Conservation (phyloP, 1,140 invertebrate species). For the Colletes gigas region DNA sequence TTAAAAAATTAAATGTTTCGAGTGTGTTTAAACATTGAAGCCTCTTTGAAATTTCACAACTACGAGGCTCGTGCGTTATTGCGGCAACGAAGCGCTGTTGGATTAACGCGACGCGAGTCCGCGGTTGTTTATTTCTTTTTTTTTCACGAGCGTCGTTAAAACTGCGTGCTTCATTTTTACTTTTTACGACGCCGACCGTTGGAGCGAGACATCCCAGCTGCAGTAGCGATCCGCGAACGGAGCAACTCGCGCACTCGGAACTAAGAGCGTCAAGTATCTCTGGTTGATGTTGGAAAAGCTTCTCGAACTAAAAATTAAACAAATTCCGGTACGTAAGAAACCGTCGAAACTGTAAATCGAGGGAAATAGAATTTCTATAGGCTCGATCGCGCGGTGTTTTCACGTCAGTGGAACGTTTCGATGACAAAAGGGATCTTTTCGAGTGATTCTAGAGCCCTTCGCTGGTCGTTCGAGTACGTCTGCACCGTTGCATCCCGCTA, state of each 20-base stretch:
- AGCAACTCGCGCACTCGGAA: no score
- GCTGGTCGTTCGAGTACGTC: slow-evolving; percentile 24
- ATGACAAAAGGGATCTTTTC: background rate
- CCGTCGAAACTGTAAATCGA: no score
- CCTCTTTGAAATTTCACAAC: background rate
- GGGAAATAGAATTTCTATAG: background rate
- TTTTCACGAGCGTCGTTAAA: slow-evolving; percentile 14
- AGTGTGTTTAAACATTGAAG: slow-evolving; percentile 14
- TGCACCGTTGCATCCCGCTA: slow-evolving; percentile 44
- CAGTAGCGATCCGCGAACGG: background rate
- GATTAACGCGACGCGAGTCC: background rate
- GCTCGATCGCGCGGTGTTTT: background rate
- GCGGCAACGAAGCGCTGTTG: background rate
- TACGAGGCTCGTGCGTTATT: slow-evolving; percentile 14
- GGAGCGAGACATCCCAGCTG: background rate
- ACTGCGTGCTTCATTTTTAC: slow-evolving; percentile 3
- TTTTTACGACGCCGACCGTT: no score
- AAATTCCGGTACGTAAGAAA: no score
- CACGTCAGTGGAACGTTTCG: background rate
- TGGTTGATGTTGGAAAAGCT: no score
- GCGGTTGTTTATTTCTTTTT: background rate
- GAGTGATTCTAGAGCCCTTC: background rate
- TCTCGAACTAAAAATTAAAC: no score
- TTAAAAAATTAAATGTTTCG: slow-evolving; percentile 5
- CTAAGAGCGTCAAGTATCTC: no score